Base-by-base conservation (phyloP, 2,888 invertebrate genomes). In the Leptinotarsa rubiginosa region DNA sequence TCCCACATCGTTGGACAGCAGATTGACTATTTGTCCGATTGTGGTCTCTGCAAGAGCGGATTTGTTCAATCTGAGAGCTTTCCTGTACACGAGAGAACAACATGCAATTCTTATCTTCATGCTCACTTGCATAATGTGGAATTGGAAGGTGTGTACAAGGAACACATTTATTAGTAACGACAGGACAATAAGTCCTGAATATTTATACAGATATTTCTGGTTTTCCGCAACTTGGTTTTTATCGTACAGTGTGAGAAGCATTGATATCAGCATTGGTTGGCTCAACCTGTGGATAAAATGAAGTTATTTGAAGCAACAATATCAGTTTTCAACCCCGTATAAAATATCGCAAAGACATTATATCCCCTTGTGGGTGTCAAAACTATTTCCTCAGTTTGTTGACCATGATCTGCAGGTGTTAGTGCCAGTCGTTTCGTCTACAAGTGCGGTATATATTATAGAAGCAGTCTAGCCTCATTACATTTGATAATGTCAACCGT, bases 1-100 rank as follows among this genome's bases (percentile, higher is more conserved):
- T 79, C 93, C 94, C 0, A 96, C 96, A 87, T 97, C 97, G 72
- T 96, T 97, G 0, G 96, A 95, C 76, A 97, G 78, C 47, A 87
- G 79, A 79, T 87, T 87, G 3, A 87, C 85, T 80, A 87, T 84
- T 79, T 87, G 85, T 86, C 89, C 97, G 81, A 92, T 95, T 86
- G 89, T 94, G 0, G 97, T 97, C 85, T 96, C 93, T 7, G 94
- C 94, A 65, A 97, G 88, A 0, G 97, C 95, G 3, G 93, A 93
- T 86, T 94, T 94, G 72, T 94, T 95, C 62, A 97, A 88, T 77
- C 90, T 89, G 65, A 87, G 75, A 15, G 84, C 80, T 78, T 97
- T 97, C 52, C 75, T 67, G 68, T 75, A 75, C 18, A 75, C 70
- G 15, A 75, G 66, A 18, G 75, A 73, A 41, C 67, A 73, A 50